Base-by-base conservation (phyloP, 2,888 invertebrate species). In the Trissolcus japonicus region DNA sequence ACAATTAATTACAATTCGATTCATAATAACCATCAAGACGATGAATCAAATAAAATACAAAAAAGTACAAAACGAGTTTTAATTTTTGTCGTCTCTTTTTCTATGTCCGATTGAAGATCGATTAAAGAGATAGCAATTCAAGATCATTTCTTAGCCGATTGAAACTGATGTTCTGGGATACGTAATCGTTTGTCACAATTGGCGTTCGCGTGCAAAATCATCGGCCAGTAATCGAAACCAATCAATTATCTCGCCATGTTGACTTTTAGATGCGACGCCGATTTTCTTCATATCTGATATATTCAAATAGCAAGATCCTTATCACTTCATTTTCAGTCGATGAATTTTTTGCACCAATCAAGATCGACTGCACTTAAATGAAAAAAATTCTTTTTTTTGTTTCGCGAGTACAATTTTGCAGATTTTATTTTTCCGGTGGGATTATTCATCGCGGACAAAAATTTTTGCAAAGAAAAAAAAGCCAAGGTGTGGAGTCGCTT, bases 301-400 rank as follows among this genome's bases (percentile, higher is more conserved):
- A 66, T 73, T 73, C 72, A 66, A 65, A 66, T 73, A 6, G 60
- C 50, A n/a, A 46, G 53, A 72, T 72, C 41, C 61, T 50, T 73
- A 55, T 66, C 55, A 50, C 9, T 16, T 14, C 21, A n/a, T 43
- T n/a, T n/a, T n/a, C 16, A 21, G 6, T 13, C 43, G 25, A 46
- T 63, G 56, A 41, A 59, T 61, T 48, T 60, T 68, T 69, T 50
- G 25, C 63, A 51, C 41, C 40, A 65, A 73, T 73, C 40, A 55
- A 60, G 35, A 50, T 60, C 50, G 29, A 13, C 17, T n/a, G 21
- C 53, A 41, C 55, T 7, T n/a, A 43, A 13, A 13, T 21, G 14
- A 7, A 54, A 53, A 59, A 29, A 65, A 73, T 67, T 56, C 61
- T 67, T 48, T 14, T 2, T 1, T 9, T 6, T n/a, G 29, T 9